Evolutionary conservation across 2,113 vertebrate genomes (phyloP).

Genomic region (Heterotis niloticus): DNA sequence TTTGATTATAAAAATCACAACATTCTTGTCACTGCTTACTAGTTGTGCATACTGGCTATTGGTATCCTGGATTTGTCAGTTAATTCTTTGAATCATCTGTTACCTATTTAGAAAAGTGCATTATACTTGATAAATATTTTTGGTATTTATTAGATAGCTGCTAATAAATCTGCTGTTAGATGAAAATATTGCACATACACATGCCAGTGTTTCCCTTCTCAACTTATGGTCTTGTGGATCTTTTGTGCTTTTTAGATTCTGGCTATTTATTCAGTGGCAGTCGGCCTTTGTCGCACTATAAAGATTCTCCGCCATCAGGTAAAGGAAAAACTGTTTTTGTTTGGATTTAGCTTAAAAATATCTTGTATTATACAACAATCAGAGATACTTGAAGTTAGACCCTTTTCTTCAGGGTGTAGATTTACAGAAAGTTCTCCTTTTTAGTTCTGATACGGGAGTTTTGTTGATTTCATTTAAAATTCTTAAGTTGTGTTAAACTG

Average conservation of each 20-base stretch:
- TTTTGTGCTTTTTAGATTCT: constrained; percentile 68
- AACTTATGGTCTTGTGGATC: background rate
- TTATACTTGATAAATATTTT: too few relatives aligned
- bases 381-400: background rate
- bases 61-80: too few relatives aligned
- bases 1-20: too few relatives aligned
- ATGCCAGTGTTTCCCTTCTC: background rate
- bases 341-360: background rate
- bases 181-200: background rate
- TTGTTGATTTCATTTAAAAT: background rate
- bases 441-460: background rate
- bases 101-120: too few relatives aligned
- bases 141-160: too few relatives aligned
- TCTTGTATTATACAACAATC: background rate
- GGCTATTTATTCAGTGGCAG: constrained; percentile 96
- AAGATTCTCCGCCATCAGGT: constrained; percentile 81
- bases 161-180: background rate
- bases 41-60: too few relatives aligned
- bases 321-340: constrained; percentile 9
- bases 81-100: too few relatives aligned
- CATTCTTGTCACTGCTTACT: too few relatives aligned
- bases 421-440: too few relatives aligned
- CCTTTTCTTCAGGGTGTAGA: too few relatives aligned
- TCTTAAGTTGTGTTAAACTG: background rate
- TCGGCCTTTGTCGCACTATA: constrained; percentile 71